A percentile compares a stretch with the other conserved stretches of the same genome.
Conservation (phyloP, 2,113 vertebrate species). For the Narcine bancroftii region DNA sequence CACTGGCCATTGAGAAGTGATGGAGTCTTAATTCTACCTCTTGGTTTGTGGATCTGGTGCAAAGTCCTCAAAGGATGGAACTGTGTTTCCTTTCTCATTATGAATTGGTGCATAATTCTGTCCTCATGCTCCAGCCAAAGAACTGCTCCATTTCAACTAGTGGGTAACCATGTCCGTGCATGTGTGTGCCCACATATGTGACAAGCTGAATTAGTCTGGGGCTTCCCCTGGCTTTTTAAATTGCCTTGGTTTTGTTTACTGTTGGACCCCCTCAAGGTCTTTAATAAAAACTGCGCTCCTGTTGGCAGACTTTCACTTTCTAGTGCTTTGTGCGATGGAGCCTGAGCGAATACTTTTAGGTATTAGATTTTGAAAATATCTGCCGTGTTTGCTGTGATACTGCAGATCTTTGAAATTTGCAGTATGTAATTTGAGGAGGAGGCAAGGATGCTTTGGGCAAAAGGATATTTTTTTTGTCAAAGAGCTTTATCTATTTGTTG, state of each 20-base stretch:
- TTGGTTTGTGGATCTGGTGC: background rate
- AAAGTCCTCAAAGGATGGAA: background rate
- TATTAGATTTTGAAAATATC: constrained; percentile 8
- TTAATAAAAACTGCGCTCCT: constrained; percentile 28
- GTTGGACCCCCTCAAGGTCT: constrained; percentile 8
- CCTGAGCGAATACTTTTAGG: constrained; percentile 20
- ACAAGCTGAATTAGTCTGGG: background rate
- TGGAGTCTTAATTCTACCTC: background rate
- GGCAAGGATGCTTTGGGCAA: background rate
- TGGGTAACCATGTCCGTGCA: background rate
- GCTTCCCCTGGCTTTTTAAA: constrained; percentile 25
- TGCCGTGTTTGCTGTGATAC: constrained; percentile 2
- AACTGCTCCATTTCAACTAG: background rate
- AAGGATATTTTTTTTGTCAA: background rate
- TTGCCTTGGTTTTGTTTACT: constrained; percentile 14
- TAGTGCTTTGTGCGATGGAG: background rate
- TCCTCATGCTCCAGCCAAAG: background rate
- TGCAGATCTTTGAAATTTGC: constrained; percentile 26
- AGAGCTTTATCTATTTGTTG: background rate
- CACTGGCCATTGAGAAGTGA: background rate
- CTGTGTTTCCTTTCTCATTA: background rate
- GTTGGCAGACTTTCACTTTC: background rate
- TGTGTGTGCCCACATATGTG: background rate
- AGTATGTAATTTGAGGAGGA: constrained; percentile 7
- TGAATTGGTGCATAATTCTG: background rate